Percentiles rank a stretch among this genome's conserved stretches.
Conservation (phyloP, 2,113 vertebrate species). For the Morone saxatilis region DNA sequence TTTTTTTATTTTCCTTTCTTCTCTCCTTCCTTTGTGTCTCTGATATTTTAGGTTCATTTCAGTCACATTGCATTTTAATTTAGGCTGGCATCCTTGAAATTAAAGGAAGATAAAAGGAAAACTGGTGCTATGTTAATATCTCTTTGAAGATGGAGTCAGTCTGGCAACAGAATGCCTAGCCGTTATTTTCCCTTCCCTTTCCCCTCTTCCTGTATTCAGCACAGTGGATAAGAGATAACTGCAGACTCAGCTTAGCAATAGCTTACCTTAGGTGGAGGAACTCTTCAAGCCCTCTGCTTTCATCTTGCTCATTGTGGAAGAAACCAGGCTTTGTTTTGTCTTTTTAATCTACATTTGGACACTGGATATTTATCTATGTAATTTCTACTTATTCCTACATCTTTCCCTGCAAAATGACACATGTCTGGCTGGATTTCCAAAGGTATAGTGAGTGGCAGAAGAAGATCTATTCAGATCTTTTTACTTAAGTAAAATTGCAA, state of each 20-base stretch:
- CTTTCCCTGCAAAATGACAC: slow-evolving; percentile 24
- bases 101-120: slow-evolving; percentile 80
- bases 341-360: slow-evolving; percentile 64
- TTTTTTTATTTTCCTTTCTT: slow-evolving; percentile 4
- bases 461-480: neutral
- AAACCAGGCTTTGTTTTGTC: slow-evolving; percentile 61
- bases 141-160: slow-evolving; percentile 84
- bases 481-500: neutral
- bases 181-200: slow-evolving; percentile 70
- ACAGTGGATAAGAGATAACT: slow-evolving; percentile 63
- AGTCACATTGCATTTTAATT: slow-evolving; percentile 71
- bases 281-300: slow-evolving; percentile 60
- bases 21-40: slow-evolving; percentile 33
- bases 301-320: slow-evolving; percentile 61
- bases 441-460: neutral
- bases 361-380: slow-evolving; percentile 63
- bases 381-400: slow-evolving; percentile 42
- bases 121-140: slow-evolving; percentile 78
- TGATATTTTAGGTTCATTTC: slow-evolving; percentile 73
- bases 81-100: slow-evolving; percentile 78
- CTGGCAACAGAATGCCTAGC: slow-evolving; percentile 73
- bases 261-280: slow-evolving; percentile 65
- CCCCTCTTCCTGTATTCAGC: slow-evolving; percentile 72
- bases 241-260: slow-evolving; percentile 78
- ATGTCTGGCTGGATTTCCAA: slow-evolving; percentile 7